Conservation (phyloP, 2,888 invertebrate genomes). For the Sinelater perroti region DNA sequence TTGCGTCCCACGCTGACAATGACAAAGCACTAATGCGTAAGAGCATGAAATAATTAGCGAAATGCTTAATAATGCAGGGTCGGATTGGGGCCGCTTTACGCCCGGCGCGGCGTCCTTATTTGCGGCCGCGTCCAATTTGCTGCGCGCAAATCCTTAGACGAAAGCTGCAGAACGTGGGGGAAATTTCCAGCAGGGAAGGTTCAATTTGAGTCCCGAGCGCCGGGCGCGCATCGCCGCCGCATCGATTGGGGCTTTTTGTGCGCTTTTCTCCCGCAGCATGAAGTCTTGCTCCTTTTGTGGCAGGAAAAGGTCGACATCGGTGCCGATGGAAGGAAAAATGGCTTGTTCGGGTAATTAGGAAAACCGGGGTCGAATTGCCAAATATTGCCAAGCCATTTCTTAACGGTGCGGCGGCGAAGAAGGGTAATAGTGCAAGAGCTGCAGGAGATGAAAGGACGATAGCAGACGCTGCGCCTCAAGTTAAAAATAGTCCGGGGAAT, state of each 20-base stretch:
- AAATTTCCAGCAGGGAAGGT: constrained; percentile 16
- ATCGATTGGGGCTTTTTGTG: constrained; percentile 14
- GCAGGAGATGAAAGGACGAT: no score
- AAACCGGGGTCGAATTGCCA: neutral
- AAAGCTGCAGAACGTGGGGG: neutral
- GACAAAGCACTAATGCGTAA: constrained; percentile 10
- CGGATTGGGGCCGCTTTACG: constrained; percentile 8
- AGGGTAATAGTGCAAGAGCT: neutral
- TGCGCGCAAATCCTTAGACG: neutral
- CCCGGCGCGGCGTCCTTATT: constrained; percentile 2
- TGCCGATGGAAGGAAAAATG: no score
- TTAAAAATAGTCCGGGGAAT: constrained; percentile 14
- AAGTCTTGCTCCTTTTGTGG: constrained; percentile 11
- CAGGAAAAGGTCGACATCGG: constrained; percentile 7
- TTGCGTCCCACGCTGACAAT: neutral
- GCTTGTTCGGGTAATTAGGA: no score
- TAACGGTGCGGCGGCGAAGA: neutral
- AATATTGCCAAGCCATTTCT: neutral
- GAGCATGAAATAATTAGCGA: constrained; percentile 15
- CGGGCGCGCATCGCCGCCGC: constrained; percentile 11
- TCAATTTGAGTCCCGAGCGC: constrained; percentile 10
- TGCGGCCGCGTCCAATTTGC: constrained; percentile 1
- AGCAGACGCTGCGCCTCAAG: neutral
- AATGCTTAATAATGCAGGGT: constrained; percentile 15
- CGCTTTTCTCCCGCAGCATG: constrained; percentile 11